phyloP scores from a whole-genome alignment of 2,797 vertebrate species.

The Pseudochromis fuscus region DNA sequence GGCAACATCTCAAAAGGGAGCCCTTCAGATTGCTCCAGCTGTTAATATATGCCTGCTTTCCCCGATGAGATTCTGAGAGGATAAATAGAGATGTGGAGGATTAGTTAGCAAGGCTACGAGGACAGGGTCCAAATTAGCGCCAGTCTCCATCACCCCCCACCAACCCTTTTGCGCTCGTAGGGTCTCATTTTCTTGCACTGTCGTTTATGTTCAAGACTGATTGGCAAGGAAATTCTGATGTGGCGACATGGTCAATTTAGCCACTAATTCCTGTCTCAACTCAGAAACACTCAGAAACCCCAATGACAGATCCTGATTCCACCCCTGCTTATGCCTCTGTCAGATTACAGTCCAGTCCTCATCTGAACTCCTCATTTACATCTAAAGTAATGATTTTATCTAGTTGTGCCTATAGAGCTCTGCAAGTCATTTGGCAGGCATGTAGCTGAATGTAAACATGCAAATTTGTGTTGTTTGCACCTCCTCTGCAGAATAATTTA shows the following conservation, averaged over 20 bases:
- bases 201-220: constrained; percentile 75
- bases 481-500: constrained; percentile 21
- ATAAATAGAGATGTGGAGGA: constrained; percentile 84
- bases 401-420: constrained; percentile 34
- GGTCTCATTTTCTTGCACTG: constrained; percentile 61
- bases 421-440: constrained; percentile 2
- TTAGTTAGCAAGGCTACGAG: constrained; percentile 79
- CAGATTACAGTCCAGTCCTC: constrained; percentile 70
- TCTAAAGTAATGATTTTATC: constrained; percentile 67
- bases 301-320: constrained; percentile 61
- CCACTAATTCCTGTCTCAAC: constrained; percentile 73
- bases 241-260: constrained; percentile 81
- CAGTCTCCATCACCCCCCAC: constrained; percentile 71
- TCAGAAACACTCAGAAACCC: constrained; percentile 50
- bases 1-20: constrained; percentile 75
- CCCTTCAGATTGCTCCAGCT: constrained; percentile 77
- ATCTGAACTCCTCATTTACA: constrained; percentile 68
- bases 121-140: constrained; percentile 83
- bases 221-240: constrained; percentile 77
- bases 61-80: constrained; percentile 82
- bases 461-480: constrained; percentile 39
- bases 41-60: constrained; percentile 74
- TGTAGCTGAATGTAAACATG: constrained; percentile 53
- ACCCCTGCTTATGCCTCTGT: constrained; percentile 41
- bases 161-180: constrained; percentile 39